A percentile compares a stretch with the other conserved stretches of the same genome.
Conservation (phyloP, 2,113 vertebrate species). For the Corythornis vintsioides region DNA sequence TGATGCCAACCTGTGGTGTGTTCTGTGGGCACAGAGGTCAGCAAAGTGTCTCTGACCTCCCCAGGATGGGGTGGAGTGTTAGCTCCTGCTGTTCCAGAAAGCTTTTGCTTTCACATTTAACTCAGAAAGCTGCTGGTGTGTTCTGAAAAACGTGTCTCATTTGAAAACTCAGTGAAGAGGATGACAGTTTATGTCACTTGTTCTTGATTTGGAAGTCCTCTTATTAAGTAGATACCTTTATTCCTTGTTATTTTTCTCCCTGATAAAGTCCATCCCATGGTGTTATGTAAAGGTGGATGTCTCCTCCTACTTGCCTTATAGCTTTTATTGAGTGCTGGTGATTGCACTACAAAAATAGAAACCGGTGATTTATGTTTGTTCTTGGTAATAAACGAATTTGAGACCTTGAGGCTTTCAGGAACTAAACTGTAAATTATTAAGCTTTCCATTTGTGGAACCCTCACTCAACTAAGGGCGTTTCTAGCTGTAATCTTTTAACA, state of each 20-base stretch:
- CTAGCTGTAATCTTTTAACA: background rate
- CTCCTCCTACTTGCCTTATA: background rate
- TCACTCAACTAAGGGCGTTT: background rate
- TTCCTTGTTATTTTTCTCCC: background rate
- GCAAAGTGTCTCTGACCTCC: background rate
- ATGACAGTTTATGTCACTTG: background rate
- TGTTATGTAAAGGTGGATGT: background rate
- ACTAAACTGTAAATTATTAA: conserved; percentile 67
- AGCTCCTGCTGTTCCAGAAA: background rate
- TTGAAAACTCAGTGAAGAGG: background rate
- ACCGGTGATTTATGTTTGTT: background rate
- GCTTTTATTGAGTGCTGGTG: background rate
- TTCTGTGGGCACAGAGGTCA: background rate
- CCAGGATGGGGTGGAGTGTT: accelerated
- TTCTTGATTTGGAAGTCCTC: background rate
- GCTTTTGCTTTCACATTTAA: accelerated
- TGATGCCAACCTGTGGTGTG: accelerated
- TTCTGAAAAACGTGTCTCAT: background rate
- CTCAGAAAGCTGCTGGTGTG: background rate
- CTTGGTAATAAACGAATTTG: conserved; percentile 45
- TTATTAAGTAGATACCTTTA: background rate
- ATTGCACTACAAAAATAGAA: background rate
- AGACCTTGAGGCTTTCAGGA: background rate
- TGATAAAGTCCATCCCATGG: background rate
- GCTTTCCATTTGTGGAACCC: background rate